Base-by-base conservation (phyloP, 1,140 invertebrate genomes). In the Acromyrmex heyeri region DNA sequence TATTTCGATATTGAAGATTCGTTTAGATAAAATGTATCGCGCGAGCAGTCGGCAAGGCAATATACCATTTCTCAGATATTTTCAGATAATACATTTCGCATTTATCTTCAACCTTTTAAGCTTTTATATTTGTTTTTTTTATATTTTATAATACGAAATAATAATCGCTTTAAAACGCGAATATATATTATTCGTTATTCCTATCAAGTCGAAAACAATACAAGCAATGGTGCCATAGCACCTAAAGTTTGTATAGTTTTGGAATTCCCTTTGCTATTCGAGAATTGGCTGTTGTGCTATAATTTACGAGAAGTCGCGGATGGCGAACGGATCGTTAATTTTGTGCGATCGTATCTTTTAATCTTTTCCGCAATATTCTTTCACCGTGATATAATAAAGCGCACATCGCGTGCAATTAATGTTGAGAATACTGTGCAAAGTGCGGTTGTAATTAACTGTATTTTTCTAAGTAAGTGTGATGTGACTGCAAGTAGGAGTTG, bases 401-500 rank as follows among this genome's bases (percentile, higher is more conserved):
- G 62, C 62, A 30, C 30, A 27, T 64, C 62, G 30, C 62, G 18
- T 34, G 27, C 62, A 65, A 65, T 65, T 65, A 65, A 34, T 30
- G 62, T 65, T 30, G 62, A 65, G 30, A 64, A 30, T 18, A 27
- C 16, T 27, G 27, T 64, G 16, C 61, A 64, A 30, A 53, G 48
- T 50, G 67, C 27, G 44, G 24, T 72, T 27, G 27, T 72, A 72
- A 72, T 72, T 72, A 72, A 72, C 24, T 18, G 16, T n/a, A 16
- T 72, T 72, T 72, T 72, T 27, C 24, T 24, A 24, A 24, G 24
- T n/a, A 24, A 72, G 44, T 30, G 18, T n/a, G 10, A 10, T n/a
- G 24, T 53, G 21, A 70, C 3, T 55, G 50, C 4, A 27, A 70
- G 16, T 27, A 70, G 14, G 16, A 70, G 14, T 2, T 10, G 16